Base-by-base conservation (phyloP, 2,888 invertebrate genomes). In the Selenia dentaria region DNA sequence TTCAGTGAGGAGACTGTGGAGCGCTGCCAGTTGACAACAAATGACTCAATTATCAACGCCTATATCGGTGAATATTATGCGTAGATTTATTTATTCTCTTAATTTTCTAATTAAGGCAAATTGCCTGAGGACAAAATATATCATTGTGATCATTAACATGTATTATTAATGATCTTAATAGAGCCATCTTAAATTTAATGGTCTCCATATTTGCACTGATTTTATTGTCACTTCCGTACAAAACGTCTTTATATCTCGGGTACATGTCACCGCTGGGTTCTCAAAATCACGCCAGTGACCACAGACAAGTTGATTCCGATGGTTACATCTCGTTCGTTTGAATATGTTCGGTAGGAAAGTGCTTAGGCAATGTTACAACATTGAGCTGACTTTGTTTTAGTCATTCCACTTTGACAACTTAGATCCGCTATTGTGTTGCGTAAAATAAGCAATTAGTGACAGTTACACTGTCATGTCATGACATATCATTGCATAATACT, bases 281-380 rank as follows among this genome's bases (percentile, higher is more conserved):
- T 70, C 69, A 67, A 78, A 81, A 74, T 79, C 68, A 69, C 67
- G 78, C 74, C 79, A 76, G 70, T 74, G 68, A 81, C 75, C 80
- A 63, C 78, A 79, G 70, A 65, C 75, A 67, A 29, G 46, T 44
- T n/a, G 32, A 36, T 32, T 39, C 29, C 34, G 24, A 29, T 26
- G 25, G 20, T 18, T 29, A 39, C 34, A 38, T 28, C 26, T 38
- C 27, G 27, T 35, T 45, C 35, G 35, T 31, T 46, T 35, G 31
- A 36, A 38, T 24, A 8, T 28, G 36, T 27, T 13, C 6, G 16
- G 26, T 25, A 32, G 14, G 40, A 33, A 42, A 48, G 33, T 42
- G 18, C 27, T 37, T 10, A n/a, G 20, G 25, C 29, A 29, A 36
- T 41, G 32, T 37, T 48, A 33, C 41, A 27, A 37, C 32, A 37